Percentiles rank a stretch among this genome's conserved stretches.
Conservation (phyloP, 2,888 invertebrate genomes). For the Smittia aterrima region DNA sequence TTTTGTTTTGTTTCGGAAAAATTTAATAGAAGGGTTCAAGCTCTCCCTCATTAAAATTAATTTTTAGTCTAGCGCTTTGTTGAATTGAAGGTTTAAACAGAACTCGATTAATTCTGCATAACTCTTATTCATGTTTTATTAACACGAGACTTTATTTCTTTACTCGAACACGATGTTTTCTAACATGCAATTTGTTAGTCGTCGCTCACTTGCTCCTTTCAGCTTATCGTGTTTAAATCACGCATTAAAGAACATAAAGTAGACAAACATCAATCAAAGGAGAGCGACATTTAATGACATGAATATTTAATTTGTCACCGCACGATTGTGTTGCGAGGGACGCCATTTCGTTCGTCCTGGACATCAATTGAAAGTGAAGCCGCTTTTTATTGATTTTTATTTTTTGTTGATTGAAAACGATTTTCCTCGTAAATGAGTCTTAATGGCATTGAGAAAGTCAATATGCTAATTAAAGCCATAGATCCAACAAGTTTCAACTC, state of each 20-base stretch:
- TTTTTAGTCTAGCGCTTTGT: background rate
- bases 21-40: background rate
- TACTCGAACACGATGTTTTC: background rate
- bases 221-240: background rate
- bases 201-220: background rate
- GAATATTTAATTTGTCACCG: slow-evolving; percentile 4
- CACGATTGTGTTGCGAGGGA: background rate
- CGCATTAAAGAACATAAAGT: background rate
- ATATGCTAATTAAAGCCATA: background rate
- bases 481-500: background rate
- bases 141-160: too few species aligned
- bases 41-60: background rate
- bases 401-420: background rate
- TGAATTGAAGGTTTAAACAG: background rate
- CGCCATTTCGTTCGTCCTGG: too few species aligned
- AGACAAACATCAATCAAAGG: background rate
- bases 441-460: background rate
- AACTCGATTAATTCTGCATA: background rate
- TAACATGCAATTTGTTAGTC: background rate
- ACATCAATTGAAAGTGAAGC: background rate
- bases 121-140: too few species aligned
- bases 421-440: background rate
- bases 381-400: background rate
- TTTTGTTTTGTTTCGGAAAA: background rate
- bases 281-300: background rate